phyloP scores from a whole-genome alignment of 2,888 invertebrate genomes.

The Cephalotes varians region DNA sequence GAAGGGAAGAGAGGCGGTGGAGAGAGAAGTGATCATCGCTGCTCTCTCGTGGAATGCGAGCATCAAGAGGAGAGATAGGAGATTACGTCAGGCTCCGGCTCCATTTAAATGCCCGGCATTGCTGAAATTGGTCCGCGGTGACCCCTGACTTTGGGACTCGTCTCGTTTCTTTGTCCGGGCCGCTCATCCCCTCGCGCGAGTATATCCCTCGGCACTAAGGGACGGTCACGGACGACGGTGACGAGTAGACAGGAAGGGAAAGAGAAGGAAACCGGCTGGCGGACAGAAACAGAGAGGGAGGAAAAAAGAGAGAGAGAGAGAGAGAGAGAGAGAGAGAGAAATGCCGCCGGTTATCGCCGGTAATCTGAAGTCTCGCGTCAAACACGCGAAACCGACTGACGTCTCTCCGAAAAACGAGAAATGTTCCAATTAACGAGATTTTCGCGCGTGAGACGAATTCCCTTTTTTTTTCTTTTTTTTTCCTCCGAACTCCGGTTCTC shows the following conservation, averaged over 20 bases:
- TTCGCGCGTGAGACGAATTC: background rate
- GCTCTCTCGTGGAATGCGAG: conserved; percentile 66
- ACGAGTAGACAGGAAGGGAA: conserved; percentile 19
- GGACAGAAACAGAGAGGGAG: background rate
- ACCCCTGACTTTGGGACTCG: conserved; percentile 76
- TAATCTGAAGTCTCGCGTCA: conserved; percentile 3
- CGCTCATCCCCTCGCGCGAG: conserved; percentile 34
- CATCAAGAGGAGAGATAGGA: conserved; percentile 56
- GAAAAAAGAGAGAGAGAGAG: background rate
- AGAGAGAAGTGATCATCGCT: conserved; percentile 30
- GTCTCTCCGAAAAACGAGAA: conserved; percentile 6
- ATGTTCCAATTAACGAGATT: background rate
- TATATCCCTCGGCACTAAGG: conserved; percentile 56
- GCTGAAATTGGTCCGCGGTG: conserved; percentile 82
- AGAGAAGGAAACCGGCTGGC: background rate
- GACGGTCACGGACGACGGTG: conserved; percentile 42
- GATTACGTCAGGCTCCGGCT: conserved; percentile 75
- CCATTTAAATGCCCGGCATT: conserved; percentile 82
- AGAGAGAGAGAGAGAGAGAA: background rate
- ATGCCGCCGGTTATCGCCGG: background rate
- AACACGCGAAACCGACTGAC: background rate
- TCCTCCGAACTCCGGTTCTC: background rate
- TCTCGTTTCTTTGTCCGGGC: conserved; percentile 71
- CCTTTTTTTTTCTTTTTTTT: background rate
- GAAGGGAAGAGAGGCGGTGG: conserved; percentile 6